phyloP scores from a whole-genome alignment of 2,113 vertebrate species.

The Lepisosteus osseus region DNA sequence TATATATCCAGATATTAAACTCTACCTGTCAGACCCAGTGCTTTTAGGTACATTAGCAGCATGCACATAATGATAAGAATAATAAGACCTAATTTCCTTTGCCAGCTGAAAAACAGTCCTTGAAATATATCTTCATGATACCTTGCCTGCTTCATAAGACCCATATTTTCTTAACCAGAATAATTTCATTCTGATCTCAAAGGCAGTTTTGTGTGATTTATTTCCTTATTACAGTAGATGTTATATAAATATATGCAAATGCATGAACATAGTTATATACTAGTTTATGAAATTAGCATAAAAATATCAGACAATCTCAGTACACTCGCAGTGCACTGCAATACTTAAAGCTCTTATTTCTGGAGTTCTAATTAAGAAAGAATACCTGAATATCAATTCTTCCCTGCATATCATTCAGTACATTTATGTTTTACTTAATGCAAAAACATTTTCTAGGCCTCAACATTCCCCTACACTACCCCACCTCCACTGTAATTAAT shows the following conservation, averaged over 20 bases:
- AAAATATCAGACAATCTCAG: conserved; percentile 4
- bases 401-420: too few species aligned
- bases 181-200: conserved; percentile 7
- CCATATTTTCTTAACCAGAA: conserved; percentile 1
- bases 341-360: too few species aligned
- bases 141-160: conserved; percentile 7
- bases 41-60: not conserved
- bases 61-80: not conserved
- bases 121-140: conserved; percentile 9
- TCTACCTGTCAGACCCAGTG: too few species aligned
- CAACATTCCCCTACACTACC: too few species aligned
- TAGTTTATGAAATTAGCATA: conserved; percentile 12
- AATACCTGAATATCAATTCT: too few species aligned
- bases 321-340: not conserved
- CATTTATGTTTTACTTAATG: too few species aligned
- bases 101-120: not conserved
- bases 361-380: too few species aligned
- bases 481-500: too few species aligned
- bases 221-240: conserved; percentile 6
- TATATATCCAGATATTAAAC: too few species aligned
- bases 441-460: too few species aligned
- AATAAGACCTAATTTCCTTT: conserved; percentile 4
- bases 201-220: conserved; percentile 7
- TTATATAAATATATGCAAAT: conserved; percentile 11
- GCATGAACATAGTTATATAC: not conserved